A percentile compares a stretch with the other conserved stretches of the same genome.
phyloP scores from a whole-genome alignment of 2,888 invertebrate species.

The Siphonodentalium dalli region DNA sequence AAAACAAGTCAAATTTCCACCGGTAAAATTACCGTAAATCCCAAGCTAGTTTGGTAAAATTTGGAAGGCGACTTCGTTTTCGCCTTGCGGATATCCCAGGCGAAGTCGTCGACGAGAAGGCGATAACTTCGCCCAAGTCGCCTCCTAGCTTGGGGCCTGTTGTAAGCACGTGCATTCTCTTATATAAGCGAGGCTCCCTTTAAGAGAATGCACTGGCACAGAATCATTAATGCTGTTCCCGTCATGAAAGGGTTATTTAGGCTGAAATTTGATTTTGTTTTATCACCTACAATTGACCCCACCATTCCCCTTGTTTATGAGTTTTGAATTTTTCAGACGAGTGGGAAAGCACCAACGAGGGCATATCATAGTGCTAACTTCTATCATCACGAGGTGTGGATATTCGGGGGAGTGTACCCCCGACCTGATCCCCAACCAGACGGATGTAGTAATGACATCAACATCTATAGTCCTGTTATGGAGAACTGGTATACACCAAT shows the following conservation, averaged over 20 bases:
- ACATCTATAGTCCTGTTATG: slow-evolving; percentile 61
- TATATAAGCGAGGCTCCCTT: no score
- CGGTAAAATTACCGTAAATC: no score
- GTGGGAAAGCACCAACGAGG: slow-evolving; percentile 59
- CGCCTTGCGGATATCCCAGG: no score
- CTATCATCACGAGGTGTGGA: slow-evolving; percentile 61
- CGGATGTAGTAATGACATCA: slow-evolving; percentile 60
- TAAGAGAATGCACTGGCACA: no score
- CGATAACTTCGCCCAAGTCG: no score
- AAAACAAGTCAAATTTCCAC: no score
- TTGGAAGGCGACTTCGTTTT: no score
- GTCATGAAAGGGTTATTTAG: background rate
- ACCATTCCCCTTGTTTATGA: background rate
- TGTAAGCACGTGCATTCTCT: no score
- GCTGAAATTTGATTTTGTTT: background rate
- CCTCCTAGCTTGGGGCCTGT: no score
- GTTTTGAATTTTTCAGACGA: slow-evolving; percentile 34
- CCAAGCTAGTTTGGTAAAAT: no score
- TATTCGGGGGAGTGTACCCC: slow-evolving; percentile 63
- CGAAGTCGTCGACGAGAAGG: no score
- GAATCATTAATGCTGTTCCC: background rate
- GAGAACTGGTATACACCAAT: slow-evolving; percentile 62
- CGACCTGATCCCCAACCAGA: slow-evolving; percentile 60
- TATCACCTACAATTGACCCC: background rate
- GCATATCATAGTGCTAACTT: slow-evolving; percentile 61